Conservation (phyloP, 2,113 vertebrate species). For the Gymnarchus niloticus region DNA sequence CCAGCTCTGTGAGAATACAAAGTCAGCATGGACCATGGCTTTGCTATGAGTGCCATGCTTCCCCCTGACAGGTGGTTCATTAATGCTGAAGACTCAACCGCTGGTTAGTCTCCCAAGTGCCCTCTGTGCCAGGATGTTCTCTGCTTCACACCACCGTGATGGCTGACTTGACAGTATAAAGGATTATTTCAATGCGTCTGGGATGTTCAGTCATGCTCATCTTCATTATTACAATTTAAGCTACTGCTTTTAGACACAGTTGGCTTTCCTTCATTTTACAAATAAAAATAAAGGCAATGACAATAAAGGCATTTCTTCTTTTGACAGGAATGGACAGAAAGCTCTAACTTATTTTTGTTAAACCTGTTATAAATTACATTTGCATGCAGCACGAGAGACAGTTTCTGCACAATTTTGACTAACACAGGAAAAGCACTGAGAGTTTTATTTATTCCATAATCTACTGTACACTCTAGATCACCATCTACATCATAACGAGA, state of each 20-base stretch:
- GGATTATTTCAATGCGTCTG: background rate
- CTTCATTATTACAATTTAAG: background rate
- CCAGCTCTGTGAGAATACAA: no score
- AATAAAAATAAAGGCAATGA: background rate
- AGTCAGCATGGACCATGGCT: no score
- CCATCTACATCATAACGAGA: background rate
- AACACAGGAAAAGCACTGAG: background rate
- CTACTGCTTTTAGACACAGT: background rate
- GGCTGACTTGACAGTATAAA: background rate
- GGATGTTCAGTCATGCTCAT: background rate
- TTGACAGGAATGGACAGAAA: background rate
- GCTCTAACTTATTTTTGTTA: background rate
- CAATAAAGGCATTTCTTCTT: background rate
- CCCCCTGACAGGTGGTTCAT: no score
- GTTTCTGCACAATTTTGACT: background rate
- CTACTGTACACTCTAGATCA: no score
- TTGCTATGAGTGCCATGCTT: no score
- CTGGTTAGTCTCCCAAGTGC: background rate
- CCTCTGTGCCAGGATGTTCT: background rate
- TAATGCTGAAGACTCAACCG: background rate
- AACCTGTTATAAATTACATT: background rate
- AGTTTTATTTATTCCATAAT: no score
- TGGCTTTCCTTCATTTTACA: background rate
- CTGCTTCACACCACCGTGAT: background rate
- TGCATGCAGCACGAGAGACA: background rate